Percentiles rank a stretch among this genome's conserved stretches.
phyloP scores from a whole-genome alignment of 2,888 invertebrate species.

The Andrena chrysosceles region DNA sequence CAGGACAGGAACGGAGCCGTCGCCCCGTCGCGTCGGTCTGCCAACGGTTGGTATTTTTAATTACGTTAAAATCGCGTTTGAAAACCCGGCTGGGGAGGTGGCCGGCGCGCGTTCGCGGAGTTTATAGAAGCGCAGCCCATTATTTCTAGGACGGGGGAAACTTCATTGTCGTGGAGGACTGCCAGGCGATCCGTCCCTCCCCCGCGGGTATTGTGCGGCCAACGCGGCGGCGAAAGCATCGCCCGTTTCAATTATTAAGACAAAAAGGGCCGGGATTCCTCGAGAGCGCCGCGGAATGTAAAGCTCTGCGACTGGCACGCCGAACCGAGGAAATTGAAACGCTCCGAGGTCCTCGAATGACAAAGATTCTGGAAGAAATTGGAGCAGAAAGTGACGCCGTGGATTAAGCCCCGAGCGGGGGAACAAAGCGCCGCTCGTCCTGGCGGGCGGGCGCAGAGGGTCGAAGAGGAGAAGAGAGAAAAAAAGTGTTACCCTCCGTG shows the following conservation, averaged over 20 bases:
- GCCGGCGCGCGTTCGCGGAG: slow-evolving; percentile 10
- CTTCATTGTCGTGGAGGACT: slow-evolving; percentile 49
- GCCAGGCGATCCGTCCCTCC: slow-evolving; percentile 36
- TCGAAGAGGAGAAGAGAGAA: neutral
- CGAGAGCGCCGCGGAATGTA: slow-evolving; percentile 47
- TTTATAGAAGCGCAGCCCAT: slow-evolving; percentile 43
- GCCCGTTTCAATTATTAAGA: slow-evolving; percentile 60
- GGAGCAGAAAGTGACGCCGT: slow-evolving; percentile 61
- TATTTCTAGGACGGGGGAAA: slow-evolving; percentile 48
- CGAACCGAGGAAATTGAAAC: slow-evolving; percentile 62
- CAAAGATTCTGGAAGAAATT: slow-evolving; percentile 65
- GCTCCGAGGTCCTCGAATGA: slow-evolving; percentile 53
- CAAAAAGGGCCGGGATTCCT: slow-evolving; percentile 58
- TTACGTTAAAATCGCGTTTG: slow-evolving; percentile 53
- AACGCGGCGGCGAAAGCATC: slow-evolving; percentile 28
- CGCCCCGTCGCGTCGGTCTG: neutral
- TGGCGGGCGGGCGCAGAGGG: neutral
- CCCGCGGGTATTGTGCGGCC: slow-evolving; percentile 34
- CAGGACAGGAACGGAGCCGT: too few species aligned
- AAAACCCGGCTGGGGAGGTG: neutral
- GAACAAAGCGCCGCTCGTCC: slow-evolving; percentile 31
- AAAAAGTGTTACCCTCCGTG: slow-evolving; percentile 8
- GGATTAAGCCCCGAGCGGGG: slow-evolving; percentile 33
- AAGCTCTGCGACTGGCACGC: slow-evolving; percentile 58
- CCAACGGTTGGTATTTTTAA: slow-evolving; percentile 45